Percentiles rank a stretch among this genome's conserved stretches.
phyloP scores from a whole-genome alignment of 2,888 invertebrate species.

The Thecophora atra region DNA sequence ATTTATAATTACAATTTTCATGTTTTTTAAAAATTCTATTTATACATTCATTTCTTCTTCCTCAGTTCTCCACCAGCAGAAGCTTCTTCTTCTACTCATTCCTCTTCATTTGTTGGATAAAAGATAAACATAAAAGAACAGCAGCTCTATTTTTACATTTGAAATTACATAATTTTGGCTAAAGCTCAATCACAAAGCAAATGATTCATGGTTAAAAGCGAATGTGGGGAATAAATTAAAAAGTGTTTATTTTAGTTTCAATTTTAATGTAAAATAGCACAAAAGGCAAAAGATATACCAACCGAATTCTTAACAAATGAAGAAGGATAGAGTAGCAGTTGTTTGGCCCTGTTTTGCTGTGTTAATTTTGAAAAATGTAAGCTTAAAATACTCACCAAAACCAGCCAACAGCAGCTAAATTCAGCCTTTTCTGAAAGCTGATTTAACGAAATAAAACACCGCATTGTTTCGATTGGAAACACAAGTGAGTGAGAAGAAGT shows the following conservation, averaged over 20 bases:
- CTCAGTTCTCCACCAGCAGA: no score
- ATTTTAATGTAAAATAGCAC: background rate
- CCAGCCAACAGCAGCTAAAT: background rate
- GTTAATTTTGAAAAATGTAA: conserved; percentile 37
- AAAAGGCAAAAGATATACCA: conserved; percentile 20
- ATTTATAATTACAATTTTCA: no score
- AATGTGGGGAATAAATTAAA: background rate
- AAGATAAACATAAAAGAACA: conserved; percentile 19
- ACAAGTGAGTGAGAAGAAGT: background rate
- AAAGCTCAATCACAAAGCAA: no score
- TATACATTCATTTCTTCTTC: background rate
- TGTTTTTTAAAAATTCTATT: no score
- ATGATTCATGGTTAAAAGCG: no score
- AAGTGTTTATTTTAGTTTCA: background rate
- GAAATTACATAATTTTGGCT: background rate
- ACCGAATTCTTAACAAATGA: conserved; percentile 64
- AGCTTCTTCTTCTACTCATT: conserved; percentile 36
- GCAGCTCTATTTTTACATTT: background rate
- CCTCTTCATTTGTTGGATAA: conserved; percentile 60
- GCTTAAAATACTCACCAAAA: conserved; percentile 37
- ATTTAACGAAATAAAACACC: conserved; percentile 35
- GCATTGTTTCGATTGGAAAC: conserved; percentile 24
- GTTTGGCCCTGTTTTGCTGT: conserved; percentile 40
- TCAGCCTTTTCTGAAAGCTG: background rate
- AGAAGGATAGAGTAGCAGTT: conserved; percentile 72